Percentiles rank a stretch among this genome's conserved stretches.
phyloP scores from a whole-genome alignment of 2,797 vertebrate species.

The Margarornis squamiger region DNA sequence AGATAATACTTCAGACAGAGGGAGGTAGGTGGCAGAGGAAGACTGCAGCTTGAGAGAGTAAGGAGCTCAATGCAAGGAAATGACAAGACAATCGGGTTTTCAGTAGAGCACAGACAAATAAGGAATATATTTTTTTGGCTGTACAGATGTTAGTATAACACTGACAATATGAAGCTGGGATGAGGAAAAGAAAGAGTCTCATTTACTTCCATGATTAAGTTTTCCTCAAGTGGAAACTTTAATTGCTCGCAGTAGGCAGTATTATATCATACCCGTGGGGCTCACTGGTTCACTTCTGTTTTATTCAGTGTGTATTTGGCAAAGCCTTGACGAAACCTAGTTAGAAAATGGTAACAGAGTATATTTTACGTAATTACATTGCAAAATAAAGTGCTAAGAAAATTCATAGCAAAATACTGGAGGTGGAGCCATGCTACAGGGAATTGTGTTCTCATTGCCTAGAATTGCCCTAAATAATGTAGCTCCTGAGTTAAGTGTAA shows the following conservation, averaged over 20 bases:
- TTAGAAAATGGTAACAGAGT: background rate
- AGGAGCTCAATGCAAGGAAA: background rate
- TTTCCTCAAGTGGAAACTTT: background rate
- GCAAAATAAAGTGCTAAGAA: background rate
- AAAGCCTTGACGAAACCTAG: background rate
- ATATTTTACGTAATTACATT: background rate
- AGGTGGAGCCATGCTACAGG: conserved; percentile 62
- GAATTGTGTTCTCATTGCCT: background rate
- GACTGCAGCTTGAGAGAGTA: conserved; percentile 10
- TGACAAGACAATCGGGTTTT: background rate
- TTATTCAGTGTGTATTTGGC: background rate
- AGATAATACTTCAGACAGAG: conserved; percentile 27
- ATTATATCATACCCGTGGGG: background rate
- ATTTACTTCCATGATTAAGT: background rate
- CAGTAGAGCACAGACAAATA: background rate
- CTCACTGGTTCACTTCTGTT: background rate
- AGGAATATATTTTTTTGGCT: background rate
- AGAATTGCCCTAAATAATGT: background rate
- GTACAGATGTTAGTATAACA: background rate
- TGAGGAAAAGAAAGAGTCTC: background rate
- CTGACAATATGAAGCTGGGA: background rate
- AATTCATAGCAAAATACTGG: conserved; percentile 45
- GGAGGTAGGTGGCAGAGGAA: conserved; percentile 59
- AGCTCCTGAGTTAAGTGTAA: background rate
- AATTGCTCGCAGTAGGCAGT: background rate